Base-by-base conservation (phyloP, 1,140 invertebrate species). In the Panonychus citri region DNA sequence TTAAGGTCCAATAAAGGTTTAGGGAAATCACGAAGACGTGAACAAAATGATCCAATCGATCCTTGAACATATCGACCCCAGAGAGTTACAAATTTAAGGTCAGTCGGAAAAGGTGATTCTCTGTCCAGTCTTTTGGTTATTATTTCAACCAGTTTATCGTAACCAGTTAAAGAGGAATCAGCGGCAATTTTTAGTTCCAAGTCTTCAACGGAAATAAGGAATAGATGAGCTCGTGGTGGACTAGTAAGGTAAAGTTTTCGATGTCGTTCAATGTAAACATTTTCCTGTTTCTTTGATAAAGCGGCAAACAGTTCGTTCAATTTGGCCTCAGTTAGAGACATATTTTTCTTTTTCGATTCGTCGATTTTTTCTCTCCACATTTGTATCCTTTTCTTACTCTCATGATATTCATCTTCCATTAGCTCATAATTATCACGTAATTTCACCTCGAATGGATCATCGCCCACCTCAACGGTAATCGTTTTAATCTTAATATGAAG, bases 361-460 rank as follows among this genome's bases (percentile, higher is more conserved):
- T 72, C 68, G 34, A 94, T 82, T 71, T 89, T 89, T 5, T 82
- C 77, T 64, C 94, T 88, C 17, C 97, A 71, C 71, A 94, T 83
- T 55, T 82, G 78, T 57, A 82, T 77, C n/a, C 94, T 71, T 66
- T 94, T 93, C 59, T 90, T 74, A 65, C 84, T 89, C 66, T 98
- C 93, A 64, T 85, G 81, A 63, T 90, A 91, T 69, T 98, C 94
- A 67, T 98, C 93, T 65, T 89, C 88, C 24, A 95, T 66, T 0
- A 97, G 71, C 66, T 95, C 90, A 68, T 90, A 96, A 69, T 95
- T 97, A 64, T 95, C 87, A 2, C 89, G 76, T 3, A 98, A 71
- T 65, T 86, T 88, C 0, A 96, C 88, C 73, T 98, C 93, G 67
- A 98, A 97, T 1, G 90, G 89, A 78, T 98, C 93, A 69, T 98